Conservation (phyloP, 2,888 invertebrate genomes). For the Spialia ferax region DNA sequence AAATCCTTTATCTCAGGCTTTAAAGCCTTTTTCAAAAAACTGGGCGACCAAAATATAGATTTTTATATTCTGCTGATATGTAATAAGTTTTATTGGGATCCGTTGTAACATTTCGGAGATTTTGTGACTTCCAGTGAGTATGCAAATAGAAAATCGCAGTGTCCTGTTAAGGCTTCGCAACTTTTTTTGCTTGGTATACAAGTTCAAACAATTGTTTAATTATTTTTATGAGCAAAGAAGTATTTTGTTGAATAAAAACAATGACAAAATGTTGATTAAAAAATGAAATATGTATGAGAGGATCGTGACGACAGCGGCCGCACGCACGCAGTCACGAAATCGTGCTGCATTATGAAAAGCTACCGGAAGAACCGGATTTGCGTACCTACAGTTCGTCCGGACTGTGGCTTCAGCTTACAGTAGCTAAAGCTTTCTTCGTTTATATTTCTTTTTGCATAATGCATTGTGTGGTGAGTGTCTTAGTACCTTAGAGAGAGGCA, state of each 20-base stretch:
- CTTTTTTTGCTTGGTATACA: not conserved
- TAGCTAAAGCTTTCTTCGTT: slow-evolving; percentile 12
- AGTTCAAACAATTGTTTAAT: not conserved
- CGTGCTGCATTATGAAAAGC: slow-evolving; percentile 7
- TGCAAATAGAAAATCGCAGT: too few species aligned
- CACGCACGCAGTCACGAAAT: slow-evolving; percentile 26
- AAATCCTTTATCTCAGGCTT: too few species aligned
- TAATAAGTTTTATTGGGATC: too few species aligned
- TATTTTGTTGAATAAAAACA: slow-evolving; percentile 7
- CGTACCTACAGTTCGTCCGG: not conserved
- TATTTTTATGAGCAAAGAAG: not conserved
- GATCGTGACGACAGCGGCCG: slow-evolving; percentile 1
- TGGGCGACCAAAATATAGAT: too few species aligned
- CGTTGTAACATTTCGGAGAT: too few species aligned
- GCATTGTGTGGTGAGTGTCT: not conserved
- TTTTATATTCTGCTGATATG: too few species aligned
- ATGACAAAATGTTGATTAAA: slow-evolving; percentile 23
- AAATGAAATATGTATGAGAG: slow-evolving; percentile 33
- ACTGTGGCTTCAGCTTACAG: slow-evolving; percentile 1
- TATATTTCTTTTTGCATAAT: not conserved
- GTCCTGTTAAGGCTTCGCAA: too few species aligned
- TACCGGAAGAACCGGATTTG: slow-evolving; percentile 21
- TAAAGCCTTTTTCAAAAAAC: too few species aligned
- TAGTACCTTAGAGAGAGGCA: too few species aligned
- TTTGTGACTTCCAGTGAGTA: too few species aligned